Base-by-base conservation (phyloP, 1,140 invertebrate species). In the Diabrotica virgifera region DNA sequence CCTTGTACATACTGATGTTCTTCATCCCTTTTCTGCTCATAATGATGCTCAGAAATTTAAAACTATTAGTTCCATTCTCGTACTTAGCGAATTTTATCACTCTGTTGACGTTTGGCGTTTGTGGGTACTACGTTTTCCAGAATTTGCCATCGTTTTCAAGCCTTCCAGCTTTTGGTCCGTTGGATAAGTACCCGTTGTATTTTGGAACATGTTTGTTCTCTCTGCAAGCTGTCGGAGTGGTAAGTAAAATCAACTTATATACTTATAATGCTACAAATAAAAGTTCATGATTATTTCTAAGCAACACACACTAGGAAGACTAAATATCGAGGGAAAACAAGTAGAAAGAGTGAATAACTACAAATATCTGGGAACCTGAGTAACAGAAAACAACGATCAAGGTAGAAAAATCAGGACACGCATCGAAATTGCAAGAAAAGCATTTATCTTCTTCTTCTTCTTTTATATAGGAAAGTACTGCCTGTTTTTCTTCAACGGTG, bases 181-280 rank as follows among this genome's bases (percentile, higher is more conserved):
- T 82, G 0, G 52, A 55, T n/a, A 84, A 84, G 55, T 88, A 88
- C 74, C 86, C 89, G 0, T 81, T 93, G 0, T 94, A 89, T 71
- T 91, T 96, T 77, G 93, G 93, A 0, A 95, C 92, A 0, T 90
- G 90, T 0, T 80, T 96, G 7, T 96, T 94, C 80, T 90, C 94
- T 0, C 81, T 95, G 53, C 93, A 95, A 77, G 93, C 93, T 24
- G 93, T 95, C 38, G 91, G 91, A 36, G 89, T 93, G 78, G 90
- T 93, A 76, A 83, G 87, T 86, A 40, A 24, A 24, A 24, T 24
- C 24, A 24, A 24, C 24, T 24, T 24, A 24, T 4, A 24, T 24
- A 24, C 24, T n/a, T n/a, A n/a, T n/a, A n/a, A n/a, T n/a, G n/a
- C n/a, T n/a, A n/a, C n/a, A n/a, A n/a, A n/a, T n/a, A n/a, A n/a